Conservation (phyloP, 1,140 invertebrate species). For the Propsilocerus akamusi region DNA sequence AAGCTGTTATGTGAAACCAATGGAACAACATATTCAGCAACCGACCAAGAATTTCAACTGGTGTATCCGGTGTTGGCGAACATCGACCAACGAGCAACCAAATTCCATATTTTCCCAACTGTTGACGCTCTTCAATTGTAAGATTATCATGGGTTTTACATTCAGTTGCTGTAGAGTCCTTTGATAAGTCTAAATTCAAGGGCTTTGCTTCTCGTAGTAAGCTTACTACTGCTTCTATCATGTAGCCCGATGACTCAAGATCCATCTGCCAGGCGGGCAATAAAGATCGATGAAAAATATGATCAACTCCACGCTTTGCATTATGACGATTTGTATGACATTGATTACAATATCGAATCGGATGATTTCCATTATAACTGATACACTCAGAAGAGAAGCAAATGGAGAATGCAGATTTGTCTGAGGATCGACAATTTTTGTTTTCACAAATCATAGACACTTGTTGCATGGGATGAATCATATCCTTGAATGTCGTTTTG, state of each 20-base stretch:
- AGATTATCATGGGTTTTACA: constrained; percentile 31
- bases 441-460: constrained; percentile 92
- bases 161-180: constrained; percentile 11
- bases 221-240: constrained; percentile 91
- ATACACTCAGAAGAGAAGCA: constrained; percentile 96
- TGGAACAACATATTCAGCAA: constrained; percentile 93
- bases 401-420: constrained; percentile 87
- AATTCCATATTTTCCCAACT: constrained; percentile 86
- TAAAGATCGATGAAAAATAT: constrained; percentile 74
- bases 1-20: constrained; percentile 97
- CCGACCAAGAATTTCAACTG: constrained; percentile 72
- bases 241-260: constrained; percentile 76
- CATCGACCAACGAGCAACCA: constrained; percentile 92
- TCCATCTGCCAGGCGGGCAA: constrained; percentile 75
- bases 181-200: constrained; percentile 38
- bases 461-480: constrained; percentile 86
- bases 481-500: constrained; percentile 76
- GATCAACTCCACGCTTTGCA: constrained; percentile 63
- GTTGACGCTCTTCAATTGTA: constrained; percentile 59
- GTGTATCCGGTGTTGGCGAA: constrained; percentile 66
- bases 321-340: constrained; percentile 81
- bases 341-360: constrained; percentile 83
- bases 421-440: constrained; percentile 86
- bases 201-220: constrained; percentile 64
- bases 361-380: constrained; percentile 87